Conservation (phyloP, 2,797 vertebrate genomes). For the Sebastes wilsoni region DNA sequence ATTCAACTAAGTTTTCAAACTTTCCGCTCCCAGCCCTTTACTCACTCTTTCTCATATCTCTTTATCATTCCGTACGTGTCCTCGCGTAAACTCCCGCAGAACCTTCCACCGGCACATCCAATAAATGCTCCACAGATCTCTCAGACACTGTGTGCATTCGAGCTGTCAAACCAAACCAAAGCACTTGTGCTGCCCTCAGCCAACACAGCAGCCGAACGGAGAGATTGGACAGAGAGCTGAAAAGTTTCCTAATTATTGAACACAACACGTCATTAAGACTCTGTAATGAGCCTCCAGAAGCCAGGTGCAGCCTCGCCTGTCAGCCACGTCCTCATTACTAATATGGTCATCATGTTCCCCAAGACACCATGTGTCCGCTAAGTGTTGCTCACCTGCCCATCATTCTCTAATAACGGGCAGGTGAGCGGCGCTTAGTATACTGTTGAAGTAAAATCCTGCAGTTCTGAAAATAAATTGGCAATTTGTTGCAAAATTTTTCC, state of each 20-base stretch:
- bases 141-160: slow-evolving; percentile 8
- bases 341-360: slow-evolving; percentile 58
- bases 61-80: slow-evolving; percentile 22
- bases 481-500: slow-evolving; percentile 33
- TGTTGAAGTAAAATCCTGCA: slow-evolving; percentile 12
- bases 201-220: slow-evolving; percentile 43
- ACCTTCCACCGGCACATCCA: slow-evolving; percentile 18
- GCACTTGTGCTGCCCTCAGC: slow-evolving; percentile 7
- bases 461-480: slow-evolving; percentile 40
- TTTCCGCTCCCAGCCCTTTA: neutral
- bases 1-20: slow-evolving; percentile 10
- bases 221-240: slow-evolving; percentile 41
- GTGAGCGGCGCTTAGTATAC: slow-evolving; percentile 33
- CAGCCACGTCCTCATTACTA: slow-evolving; percentile 68
- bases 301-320: slow-evolving; percentile 70
- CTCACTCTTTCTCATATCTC: neutral
- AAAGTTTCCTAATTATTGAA: slow-evolving; percentile 69
- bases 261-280: slow-evolving; percentile 63
- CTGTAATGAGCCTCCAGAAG: slow-evolving; percentile 68
- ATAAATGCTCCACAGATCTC: slow-evolving; percentile 40
- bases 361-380: slow-evolving; percentile 17
- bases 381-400: neutral
- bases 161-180: slow-evolving; percentile 67
- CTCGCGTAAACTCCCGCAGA: slow-evolving; percentile 30
- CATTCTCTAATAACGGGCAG: slow-evolving; percentile 36